Conservation (phyloP, 2,797 vertebrate genomes). For the Parauchenoglanis punctatus region DNA sequence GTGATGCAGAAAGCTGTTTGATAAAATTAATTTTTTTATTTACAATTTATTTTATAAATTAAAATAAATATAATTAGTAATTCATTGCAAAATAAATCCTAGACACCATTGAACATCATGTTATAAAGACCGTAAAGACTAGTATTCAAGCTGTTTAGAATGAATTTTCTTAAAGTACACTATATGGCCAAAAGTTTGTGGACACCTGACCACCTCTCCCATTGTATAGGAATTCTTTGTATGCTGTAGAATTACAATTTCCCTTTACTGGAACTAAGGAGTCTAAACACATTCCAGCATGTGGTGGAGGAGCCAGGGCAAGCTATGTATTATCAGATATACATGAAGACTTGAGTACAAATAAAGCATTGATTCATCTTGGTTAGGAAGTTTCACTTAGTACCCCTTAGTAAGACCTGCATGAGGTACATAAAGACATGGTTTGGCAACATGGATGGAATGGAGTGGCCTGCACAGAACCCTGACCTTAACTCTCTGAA, state of each 20-base stretch:
- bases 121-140: background rate
- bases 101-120: background rate
- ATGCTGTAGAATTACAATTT: background rate
- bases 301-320: no score
- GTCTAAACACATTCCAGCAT: background rate
- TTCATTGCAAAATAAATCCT: background rate
- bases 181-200: background rate
- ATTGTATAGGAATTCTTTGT: background rate
- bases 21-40: no score
- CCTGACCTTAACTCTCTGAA: slow-evolving; percentile 10
- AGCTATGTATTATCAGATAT: no score
- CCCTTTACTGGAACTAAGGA: background rate
- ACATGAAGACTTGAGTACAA: no score
- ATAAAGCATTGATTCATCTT: no score
- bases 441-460: background rate
- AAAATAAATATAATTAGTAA: background rate
- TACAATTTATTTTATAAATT: background rate
- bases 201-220: background rate
- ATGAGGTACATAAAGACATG: background rate
- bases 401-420: no score
- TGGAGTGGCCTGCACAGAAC: background rate
- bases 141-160: background rate
- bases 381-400: no score
- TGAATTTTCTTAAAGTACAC: background rate
- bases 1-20: no score